Base-by-base conservation (phyloP, 2,113 vertebrate genomes). In the Paratilapia polleni region DNA sequence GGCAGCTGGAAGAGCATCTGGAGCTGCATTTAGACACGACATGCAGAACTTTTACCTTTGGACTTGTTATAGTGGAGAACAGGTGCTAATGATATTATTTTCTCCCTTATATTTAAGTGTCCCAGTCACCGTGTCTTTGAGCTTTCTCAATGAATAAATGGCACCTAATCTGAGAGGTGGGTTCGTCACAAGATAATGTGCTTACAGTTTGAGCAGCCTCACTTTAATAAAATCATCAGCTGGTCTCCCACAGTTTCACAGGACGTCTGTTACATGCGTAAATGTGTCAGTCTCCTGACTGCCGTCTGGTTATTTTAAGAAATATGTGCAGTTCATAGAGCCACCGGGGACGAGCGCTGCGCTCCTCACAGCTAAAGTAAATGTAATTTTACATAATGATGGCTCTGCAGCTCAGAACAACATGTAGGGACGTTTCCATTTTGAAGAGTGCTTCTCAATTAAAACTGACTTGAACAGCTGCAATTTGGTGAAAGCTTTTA, bases 261-360 rank as follows among this genome's bases (percentile, higher is more conserved):
- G 78, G 61, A 77, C 68, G 52, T 41, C 58, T 64, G 41, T 20
- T n/a, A 15, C 31, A 12, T 2, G 34, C 36, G 22, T 8, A 0
- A 78, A 36, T 2, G 5, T 49, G 41, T 28, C 26, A 2, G 59
- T 22, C 64, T 54, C 47, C 61, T 43, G 34, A 12, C 58, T 36
- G 15, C 81, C 1, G 43, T 52, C 66, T 15, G 31, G 36, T 83
- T 81, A 64, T 87, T 88, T 86, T 84, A 82, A 87, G 84, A 85
- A 26, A 34, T 22, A 6, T 52, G 58, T 31, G 20, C 41, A 56
- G 66, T 77, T 76, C 62, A n/a, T 17, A 2, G 5, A 62, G 57
- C 58, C 79, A 62, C 77, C 47, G 0, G 82, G 77, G 84, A 87
- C 47, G 2, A 12, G n/a, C 10, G 20, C 62, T 60, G 26, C 6